A percentile compares a stretch with the other conserved stretches of the same genome.
Conservation (phyloP, 1,140 invertebrate species). For the Aphelenchoides avenae region DNA sequence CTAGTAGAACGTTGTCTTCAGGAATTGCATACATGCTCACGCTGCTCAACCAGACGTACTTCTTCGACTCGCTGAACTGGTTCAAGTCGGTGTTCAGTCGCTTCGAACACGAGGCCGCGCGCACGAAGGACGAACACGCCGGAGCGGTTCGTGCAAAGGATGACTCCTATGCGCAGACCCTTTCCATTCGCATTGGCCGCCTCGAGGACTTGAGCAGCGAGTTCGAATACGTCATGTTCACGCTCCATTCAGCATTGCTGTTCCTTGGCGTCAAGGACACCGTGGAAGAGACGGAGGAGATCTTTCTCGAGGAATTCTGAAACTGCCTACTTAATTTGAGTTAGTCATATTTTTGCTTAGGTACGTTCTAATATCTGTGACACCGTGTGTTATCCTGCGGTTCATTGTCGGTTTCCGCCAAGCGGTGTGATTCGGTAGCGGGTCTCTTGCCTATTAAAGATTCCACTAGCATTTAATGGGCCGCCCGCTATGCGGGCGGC, state of each 20-base stretch:
- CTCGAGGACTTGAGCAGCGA: slow-evolving; percentile 76
- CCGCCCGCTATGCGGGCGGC: too few species aligned
- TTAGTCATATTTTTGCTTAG: too few species aligned
- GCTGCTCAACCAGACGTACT: slow-evolving; percentile 68
- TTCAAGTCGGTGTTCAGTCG: slow-evolving; percentile 76
- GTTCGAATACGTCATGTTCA: slow-evolving; percentile 83
- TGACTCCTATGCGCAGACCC: slow-evolving; percentile 84
- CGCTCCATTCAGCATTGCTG: slow-evolving; percentile 83
- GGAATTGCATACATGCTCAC: slow-evolving; percentile 71
- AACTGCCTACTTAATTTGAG: too few species aligned
- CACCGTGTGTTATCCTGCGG: too few species aligned
- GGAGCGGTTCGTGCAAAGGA: slow-evolving; percentile 62
- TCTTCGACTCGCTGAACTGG: slow-evolving; percentile 92
- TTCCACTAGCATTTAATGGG: too few species aligned
- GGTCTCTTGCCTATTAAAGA: too few species aligned
- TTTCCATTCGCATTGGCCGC: slow-evolving; percentile 79
- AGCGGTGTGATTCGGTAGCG: too few species aligned
- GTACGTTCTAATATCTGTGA: too few species aligned
- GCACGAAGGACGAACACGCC: slow-evolving; percentile 40
- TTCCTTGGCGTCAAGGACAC: slow-evolving; percentile 69
- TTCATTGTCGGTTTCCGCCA: too few species aligned
- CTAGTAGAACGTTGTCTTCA: slow-evolving; percentile 53
- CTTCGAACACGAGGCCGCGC: slow-evolving; percentile 61
- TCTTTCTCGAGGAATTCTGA: slow-evolving; percentile 40
- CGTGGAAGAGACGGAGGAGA: slow-evolving; percentile 37